A percentile compares a stretch with the other conserved stretches of the same genome.
These are phyloP conservation scores for Lampropteryx suffumata DNA, from an alignment of 2,888 invertebrate species.

Conservation along the genomic window DNA sequence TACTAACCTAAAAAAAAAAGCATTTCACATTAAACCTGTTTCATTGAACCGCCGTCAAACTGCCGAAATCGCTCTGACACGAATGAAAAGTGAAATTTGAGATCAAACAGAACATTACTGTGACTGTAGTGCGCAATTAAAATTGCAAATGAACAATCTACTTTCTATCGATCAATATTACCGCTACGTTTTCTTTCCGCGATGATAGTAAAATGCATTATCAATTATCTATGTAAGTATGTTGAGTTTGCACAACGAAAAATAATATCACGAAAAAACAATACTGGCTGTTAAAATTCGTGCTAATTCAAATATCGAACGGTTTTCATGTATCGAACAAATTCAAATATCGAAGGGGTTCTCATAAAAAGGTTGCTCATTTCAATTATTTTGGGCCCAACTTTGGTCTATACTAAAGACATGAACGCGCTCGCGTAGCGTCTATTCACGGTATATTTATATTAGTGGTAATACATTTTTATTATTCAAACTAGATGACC, in stretches of 20 bases:
- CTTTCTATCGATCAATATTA: constrained; percentile 12
- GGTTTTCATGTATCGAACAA: too few species aligned
- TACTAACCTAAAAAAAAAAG: neutral
- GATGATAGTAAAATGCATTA: constrained; percentile 1
- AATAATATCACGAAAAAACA: too few species aligned
- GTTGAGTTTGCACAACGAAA: neutral
- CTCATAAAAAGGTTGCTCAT: too few species aligned
- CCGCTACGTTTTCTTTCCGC: constrained; percentile 8
- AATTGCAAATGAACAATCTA: constrained; percentile 15
- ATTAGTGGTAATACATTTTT: too few species aligned
- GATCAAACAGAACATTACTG: constrained; percentile 4
- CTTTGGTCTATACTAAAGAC: constrained; percentile 3
- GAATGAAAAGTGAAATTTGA: constrained; percentile 20
- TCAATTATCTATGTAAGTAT: too few species aligned
- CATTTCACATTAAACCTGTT: constrained; percentile 1
- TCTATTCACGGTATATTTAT: too few species aligned
- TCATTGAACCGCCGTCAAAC: neutral
- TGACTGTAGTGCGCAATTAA: constrained; percentile 2
- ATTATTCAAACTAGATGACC: too few species aligned
- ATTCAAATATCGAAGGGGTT: too few species aligned
- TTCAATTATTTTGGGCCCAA: too few species aligned
- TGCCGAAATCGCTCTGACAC: constrained; percentile 12
- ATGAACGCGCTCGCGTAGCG: constrained; percentile 6
- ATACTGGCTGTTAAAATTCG: too few species aligned
- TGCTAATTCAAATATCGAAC: too few species aligned